Percentiles rank a stretch among this genome's conserved stretches.
phyloP scores from a whole-genome alignment of 2,888 invertebrate genomes.

The Rotaria magnacalcarata region DNA sequence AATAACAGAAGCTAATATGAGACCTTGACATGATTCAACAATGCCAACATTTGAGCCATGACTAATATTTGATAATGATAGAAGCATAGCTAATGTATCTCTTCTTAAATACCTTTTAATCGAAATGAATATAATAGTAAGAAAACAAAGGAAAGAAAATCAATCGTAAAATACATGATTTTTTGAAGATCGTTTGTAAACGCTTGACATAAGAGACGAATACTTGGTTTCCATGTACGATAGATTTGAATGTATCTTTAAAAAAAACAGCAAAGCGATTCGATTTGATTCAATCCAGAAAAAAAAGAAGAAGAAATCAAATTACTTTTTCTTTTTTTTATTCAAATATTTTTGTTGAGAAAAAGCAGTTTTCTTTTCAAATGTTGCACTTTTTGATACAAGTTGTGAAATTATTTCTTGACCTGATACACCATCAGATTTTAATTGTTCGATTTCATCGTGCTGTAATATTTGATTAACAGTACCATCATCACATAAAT shows the following conservation, averaged over 20 bases:
- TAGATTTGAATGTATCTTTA: conserved; percentile 40
- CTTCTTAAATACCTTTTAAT: conserved; percentile 67
- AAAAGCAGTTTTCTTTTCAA: conserved; percentile 80
- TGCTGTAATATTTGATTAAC: conserved; percentile 76
- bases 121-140: conserved; percentile 11
- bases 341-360: conserved; percentile 80
- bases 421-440: conserved; percentile 72
- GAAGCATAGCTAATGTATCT: conserved; percentile 82
- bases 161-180: conserved; percentile 46
- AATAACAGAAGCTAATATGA: conserved; percentile 76
- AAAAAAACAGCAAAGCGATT: conserved; percentile 49
- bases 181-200: conserved; percentile 59
- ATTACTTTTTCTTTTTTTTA: conserved; percentile 89
- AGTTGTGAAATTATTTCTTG: conserved; percentile 73
- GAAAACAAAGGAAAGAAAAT: background rate
- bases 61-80: conserved; percentile 75
- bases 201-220: conserved; percentile 76
- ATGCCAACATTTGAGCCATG: conserved; percentile 66
- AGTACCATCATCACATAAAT: conserved; percentile 70
- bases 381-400: conserved; percentile 84
- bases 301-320: conserved; percentile 63
- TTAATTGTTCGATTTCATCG: conserved; percentile 75
- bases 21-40: conserved; percentile 81
- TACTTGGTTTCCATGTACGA: conserved; percentile 70
- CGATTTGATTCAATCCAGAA: conserved; percentile 51